These are phyloP conservation scores for Pterobdella sp. DNA, from an alignment of 2,888 invertebrate genomes.

Conservation along the genomic window DNA sequence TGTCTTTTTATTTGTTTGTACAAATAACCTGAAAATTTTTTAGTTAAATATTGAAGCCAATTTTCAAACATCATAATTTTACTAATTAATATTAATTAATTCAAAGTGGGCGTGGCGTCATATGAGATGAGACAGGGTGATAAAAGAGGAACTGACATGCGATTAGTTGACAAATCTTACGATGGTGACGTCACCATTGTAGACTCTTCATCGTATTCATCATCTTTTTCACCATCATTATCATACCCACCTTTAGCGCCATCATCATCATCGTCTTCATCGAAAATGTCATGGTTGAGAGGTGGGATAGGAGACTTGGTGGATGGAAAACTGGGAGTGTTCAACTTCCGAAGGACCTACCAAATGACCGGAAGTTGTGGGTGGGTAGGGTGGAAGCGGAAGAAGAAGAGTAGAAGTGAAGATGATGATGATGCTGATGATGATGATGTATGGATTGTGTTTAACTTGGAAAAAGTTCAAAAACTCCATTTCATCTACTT, in stretches of 20 bases:
- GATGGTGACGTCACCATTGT: not conserved
- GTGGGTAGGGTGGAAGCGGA: not conserved
- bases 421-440: not conserved
- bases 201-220: not conserved
- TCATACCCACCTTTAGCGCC: not conserved
- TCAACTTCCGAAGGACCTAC: constrained; percentile 3
- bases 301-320: constrained; percentile 16
- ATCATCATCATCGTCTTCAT: not conserved
- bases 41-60: too few species aligned
- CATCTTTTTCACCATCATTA: not conserved
- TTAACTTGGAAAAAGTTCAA: not conserved
- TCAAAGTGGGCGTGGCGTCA: constrained; percentile 17
- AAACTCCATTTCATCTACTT: not conserved
- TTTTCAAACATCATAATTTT: too few species aligned
- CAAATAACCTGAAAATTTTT: too few species aligned
- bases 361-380: not conserved
- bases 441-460: not conserved
- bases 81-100: too few species aligned
- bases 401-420: not conserved
- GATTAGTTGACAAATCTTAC: not conserved
- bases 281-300: not conserved
- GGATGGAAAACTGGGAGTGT: constrained; percentile 17
- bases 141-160: constrained; percentile 22
- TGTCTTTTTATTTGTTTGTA: too few species aligned
- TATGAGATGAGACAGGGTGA: constrained; percentile 23